Conservation (phyloP, 2,888 invertebrate genomes). For the Aphidoletes aphidimyza region DNA sequence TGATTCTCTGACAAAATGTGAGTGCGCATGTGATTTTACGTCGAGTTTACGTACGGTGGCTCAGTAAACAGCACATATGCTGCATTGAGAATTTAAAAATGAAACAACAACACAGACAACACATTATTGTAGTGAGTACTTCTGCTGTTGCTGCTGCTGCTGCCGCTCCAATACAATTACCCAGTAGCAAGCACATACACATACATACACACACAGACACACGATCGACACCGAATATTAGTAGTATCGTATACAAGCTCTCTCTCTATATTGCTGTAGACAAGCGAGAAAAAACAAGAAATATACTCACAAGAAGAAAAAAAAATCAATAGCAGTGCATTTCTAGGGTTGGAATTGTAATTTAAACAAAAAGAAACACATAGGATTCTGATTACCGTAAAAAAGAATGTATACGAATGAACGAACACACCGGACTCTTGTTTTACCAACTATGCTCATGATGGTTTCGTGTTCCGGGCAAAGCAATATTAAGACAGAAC, state of each 20-base stretch:
- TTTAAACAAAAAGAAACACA: neutral
- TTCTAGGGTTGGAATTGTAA: conserved; percentile 24
- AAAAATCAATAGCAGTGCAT: conserved; percentile 54
- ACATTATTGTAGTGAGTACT: neutral
- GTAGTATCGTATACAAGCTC: conserved; percentile 12
- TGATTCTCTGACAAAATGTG: neutral
- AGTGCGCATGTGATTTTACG: conserved; percentile 50
- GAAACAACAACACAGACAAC: conserved; percentile 11
- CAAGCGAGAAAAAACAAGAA: neutral
- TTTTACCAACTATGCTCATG: neutral
- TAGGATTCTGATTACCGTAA: neutral
- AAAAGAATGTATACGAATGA: neutral
- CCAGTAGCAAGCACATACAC: neutral
- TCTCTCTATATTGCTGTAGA: neutral
- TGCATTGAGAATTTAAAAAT: neutral
- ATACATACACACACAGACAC: neutral
- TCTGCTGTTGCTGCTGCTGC: neutral
- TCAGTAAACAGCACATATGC: conserved; percentile 42
- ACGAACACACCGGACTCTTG: neutral
- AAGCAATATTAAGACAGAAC: neutral
- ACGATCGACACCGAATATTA: conserved; percentile 18
- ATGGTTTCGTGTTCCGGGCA: too few relatives aligned
- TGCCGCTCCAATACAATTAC: conserved; percentile 5
- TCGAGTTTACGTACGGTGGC: conserved; percentile 5
- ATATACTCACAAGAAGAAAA: too few relatives aligned